Evolutionary conservation across 2,888 invertebrate genomes (phyloP), one percentile per base, ranked within the genome.

Genomic region (Caenorhabditis becei): DNA sequence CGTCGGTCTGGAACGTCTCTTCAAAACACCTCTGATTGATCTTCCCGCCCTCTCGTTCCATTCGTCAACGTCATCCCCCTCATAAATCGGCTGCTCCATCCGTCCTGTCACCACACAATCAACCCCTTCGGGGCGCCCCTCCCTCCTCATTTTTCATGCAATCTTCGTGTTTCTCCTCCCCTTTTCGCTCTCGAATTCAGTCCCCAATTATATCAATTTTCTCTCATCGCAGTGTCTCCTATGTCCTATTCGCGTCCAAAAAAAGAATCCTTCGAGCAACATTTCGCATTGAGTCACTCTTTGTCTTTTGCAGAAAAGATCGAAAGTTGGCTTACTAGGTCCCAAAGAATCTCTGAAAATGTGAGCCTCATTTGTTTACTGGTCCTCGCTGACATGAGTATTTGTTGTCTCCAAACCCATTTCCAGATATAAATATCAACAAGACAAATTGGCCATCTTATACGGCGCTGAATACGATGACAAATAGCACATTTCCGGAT

Each of bases 141-240:
- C 47, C 54, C 51, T 53, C 54, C 28, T 53, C 35, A 28, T 66
- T 35, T 71, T 58, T 35, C 61, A 47, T 49, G 16, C 69, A 41
- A 56, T 59, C 56, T 79, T 37, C 69, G 44, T 51, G 66, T 67
- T 41, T 49, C 58, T 59, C 53, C 24, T 2, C 58, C 54, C 26
- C 28, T 26, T 20, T 35, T 59, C 44, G 18, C 44, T 53, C 37
- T 49, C 79, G 11, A 47, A 67, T 51, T 59, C 69, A 51, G 23
- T 56, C 53, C 28, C 53, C 58, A 74, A 65, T 74, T 65, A 74
- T 74, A 74, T 72, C 71, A 72, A 72, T 72, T 72, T 63, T 54
- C 63, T 18, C 61, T 37, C 44, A 14, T 59, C 63, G 10, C 58
- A n/a, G 35, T 41, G 14, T 54, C 66, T 49, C 24, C 49, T 41